A percentile compares a stretch with the other conserved stretches of the same genome.
These are phyloP conservation scores for Xiphophorus birchmanni DNA, from an alignment of 2,797 vertebrate genomes.

Conservation along the genomic window DNA sequence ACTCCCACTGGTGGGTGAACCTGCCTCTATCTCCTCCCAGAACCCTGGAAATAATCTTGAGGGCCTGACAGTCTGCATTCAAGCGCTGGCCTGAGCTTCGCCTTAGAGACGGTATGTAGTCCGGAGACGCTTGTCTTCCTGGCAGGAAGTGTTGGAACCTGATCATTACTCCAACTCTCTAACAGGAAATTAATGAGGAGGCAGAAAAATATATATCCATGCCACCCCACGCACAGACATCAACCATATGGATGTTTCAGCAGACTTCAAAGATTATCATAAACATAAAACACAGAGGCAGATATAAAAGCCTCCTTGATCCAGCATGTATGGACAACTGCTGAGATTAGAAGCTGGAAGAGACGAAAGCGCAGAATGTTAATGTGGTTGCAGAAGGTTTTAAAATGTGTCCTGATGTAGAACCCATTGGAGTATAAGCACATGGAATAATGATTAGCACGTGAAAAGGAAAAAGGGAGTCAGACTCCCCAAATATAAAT, in stretches of 20 bases:
- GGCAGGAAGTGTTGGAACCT: constrained; percentile 84
- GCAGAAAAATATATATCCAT: constrained; percentile 47
- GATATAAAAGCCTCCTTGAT: constrained; percentile 45
- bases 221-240: constrained; percentile 57
- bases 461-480: constrained; percentile 54
- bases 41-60: constrained; percentile 81
- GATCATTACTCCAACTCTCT: constrained; percentile 78
- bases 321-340: constrained; percentile 53
- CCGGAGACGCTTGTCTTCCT: constrained; percentile 80
- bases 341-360: constrained; percentile 60
- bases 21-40: constrained; percentile 78
- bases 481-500: constrained; percentile 73
- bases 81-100: constrained; percentile 67
- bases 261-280: constrained; percentile 34
- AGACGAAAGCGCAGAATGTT: constrained; percentile 56
- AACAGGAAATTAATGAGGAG: constrained; percentile 80
- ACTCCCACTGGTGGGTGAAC: constrained; percentile 73
- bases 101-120: constrained; percentile 74
- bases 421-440: constrained; percentile 72
- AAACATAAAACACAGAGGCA: constrained; percentile 43
- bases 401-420: constrained; percentile 73
- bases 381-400: constrained; percentile 64
- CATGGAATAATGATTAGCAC: constrained; percentile 79
- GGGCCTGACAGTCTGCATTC: constrained; percentile 75
- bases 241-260: constrained; percentile 49